A percentile compares a stretch with the other conserved stretches of the same genome.
Evolutionary conservation across 2,888 invertebrate species (phyloP).

Genomic region (Ophion costatus): DNA sequence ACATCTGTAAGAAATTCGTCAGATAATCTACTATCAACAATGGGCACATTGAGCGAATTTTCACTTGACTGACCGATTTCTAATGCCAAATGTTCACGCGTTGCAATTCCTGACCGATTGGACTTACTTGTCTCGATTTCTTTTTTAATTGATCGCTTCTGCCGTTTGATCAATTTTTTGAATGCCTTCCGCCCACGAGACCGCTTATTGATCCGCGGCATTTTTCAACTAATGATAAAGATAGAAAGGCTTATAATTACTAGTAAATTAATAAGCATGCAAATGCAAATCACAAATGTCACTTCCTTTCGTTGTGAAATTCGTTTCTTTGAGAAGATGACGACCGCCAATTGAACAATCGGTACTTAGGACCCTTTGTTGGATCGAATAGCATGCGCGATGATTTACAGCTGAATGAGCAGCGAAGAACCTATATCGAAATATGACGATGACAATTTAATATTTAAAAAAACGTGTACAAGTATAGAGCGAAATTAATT

Average conservation of each 20-base stretch:
- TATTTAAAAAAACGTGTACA: neutral
- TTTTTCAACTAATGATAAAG: too few relatives aligned
- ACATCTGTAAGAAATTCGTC: neutral
- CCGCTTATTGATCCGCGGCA: too few relatives aligned
- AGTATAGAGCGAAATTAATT: too few relatives aligned
- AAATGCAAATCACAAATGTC: neutral
- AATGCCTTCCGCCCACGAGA: too few relatives aligned
- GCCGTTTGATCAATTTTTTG: too few relatives aligned
- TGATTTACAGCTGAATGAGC: neutral
- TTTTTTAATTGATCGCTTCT: too few relatives aligned
- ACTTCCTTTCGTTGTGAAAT: neutral
- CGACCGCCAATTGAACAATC: neutral
- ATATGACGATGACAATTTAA: neutral
- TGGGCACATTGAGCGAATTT: neutral
- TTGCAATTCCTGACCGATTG: too few relatives aligned
- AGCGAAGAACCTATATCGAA: neutral
- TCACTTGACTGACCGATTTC: too few relatives aligned
- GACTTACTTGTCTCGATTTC: too few relatives aligned
- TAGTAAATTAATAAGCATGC: neutral
- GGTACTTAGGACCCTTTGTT: neutral
- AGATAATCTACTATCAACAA: neutral
- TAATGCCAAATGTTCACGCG: too few relatives aligned
- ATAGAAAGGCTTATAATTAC: neutral
- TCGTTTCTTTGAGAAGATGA: too few relatives aligned
- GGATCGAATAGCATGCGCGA: neutral